Evolutionary conservation across 2,113 vertebrate species (phyloP).

Genomic region (Eira barbara): DNA sequence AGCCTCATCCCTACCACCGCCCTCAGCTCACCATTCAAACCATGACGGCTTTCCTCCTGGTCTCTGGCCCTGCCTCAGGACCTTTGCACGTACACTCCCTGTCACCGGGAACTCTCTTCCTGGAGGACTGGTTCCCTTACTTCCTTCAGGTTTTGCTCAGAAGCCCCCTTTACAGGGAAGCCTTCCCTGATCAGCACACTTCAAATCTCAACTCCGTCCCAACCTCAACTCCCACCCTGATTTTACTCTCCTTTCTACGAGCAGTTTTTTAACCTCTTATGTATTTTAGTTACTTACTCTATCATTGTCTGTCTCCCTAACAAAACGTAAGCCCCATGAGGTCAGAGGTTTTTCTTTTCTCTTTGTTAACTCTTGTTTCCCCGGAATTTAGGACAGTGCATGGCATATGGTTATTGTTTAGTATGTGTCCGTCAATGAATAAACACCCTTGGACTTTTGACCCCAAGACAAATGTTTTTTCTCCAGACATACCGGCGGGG

Average conservation of each 20-base stretch:
- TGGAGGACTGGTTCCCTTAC: background rate
- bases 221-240: background rate
- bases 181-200: accelerated
- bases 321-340: background rate
- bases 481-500: background rate
- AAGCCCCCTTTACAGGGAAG: background rate
- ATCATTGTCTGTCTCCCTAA: background rate
- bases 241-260: background rate
- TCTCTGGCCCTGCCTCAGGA: background rate
- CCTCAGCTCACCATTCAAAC: background rate
- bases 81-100: background rate
- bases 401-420: background rate
- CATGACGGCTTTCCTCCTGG: background rate
- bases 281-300: background rate
- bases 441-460: background rate
- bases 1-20: accelerated
- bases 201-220: background rate
- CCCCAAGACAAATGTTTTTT: too few relatives aligned
- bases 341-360: background rate
- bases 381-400: background rate
- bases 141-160: background rate
- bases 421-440: accelerated
- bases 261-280: background rate
- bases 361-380: background rate
- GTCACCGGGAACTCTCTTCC: too few relatives aligned